A percentile compares a stretch with the other conserved stretches of the same genome.
Evolutionary conservation across 2,888 invertebrate species (phyloP).

Genomic region (Eutolmus rufibarbis): DNA sequence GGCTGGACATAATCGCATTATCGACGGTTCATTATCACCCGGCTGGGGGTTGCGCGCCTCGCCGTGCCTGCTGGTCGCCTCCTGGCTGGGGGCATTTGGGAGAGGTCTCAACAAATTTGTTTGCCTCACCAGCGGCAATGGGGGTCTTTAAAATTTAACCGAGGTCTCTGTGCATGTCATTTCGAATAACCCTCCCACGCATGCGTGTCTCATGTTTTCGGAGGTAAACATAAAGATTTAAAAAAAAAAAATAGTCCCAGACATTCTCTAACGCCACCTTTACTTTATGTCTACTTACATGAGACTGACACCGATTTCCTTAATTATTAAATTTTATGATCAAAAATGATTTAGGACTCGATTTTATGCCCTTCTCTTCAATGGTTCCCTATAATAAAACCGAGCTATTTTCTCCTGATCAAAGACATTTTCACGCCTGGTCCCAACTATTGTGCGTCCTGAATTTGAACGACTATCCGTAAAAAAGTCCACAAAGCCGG

Average conservation of each 20-base stretch:
- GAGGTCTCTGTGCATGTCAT: conserved; percentile 1
- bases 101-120: conserved; percentile 19
- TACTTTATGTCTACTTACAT: not conserved
- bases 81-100: conserved; percentile 32
- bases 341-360: conserved; percentile 4
- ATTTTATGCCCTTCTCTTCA: not conserved
- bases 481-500: conserved; percentile 3
- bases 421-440: conserved; percentile 35
- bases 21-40: conserved; percentile 41
- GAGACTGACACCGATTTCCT: not conserved
- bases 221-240: not conserved
- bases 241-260: not conserved
- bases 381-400: not conserved
- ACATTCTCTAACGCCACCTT: conserved; percentile 16
- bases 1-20: conserved; percentile 34
- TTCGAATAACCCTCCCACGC: not conserved
- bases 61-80: not conserved
- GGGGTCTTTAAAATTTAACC: not conserved
- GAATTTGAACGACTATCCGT: not conserved
- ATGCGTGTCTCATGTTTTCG: not conserved
- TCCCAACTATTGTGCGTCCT: not conserved
- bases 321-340: conserved; percentile 3
- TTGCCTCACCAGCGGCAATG: not conserved
- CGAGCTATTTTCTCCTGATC: conserved; percentile 1
- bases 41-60: conserved; percentile 1